A percentile compares a stretch with the other conserved stretches of the same genome.
phyloP scores from a whole-genome alignment of 2,797 vertebrate species.

The Enteromius fasciolatus region DNA sequence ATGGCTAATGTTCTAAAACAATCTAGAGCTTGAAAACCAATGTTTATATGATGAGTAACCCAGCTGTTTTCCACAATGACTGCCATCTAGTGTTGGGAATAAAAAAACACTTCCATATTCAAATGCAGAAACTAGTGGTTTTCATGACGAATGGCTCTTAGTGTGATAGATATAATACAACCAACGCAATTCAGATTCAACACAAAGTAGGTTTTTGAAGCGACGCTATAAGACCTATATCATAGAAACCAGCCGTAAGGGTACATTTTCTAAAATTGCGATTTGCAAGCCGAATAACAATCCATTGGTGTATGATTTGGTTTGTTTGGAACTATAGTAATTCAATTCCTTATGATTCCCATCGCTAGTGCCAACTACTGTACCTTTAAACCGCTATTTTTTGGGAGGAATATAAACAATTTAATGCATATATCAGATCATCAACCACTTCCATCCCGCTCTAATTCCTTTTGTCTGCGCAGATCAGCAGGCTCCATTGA shows the following conservation, averaged over 20 bases:
- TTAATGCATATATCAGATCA: not conserved
- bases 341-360: not conserved
- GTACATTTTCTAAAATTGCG: too few species aligned
- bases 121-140: not conserved
- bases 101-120: not conserved
- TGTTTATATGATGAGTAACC: constrained; percentile 36
- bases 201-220: not conserved
- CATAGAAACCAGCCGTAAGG: too few species aligned
- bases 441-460: constrained; percentile 27
- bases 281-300: too few species aligned
- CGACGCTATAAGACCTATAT: not conserved
- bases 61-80: constrained; percentile 7
- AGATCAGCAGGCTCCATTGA: constrained; percentile 39
- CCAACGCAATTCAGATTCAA: not conserved
- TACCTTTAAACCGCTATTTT: not conserved
- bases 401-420: not conserved
- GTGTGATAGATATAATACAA: too few species aligned
- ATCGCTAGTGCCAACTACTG: not conserved
- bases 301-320: too few species aligned
- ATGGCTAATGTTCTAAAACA: constrained; percentile 41
- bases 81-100: constrained; percentile 3
- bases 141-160: not conserved
- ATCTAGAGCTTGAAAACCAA: constrained; percentile 32
- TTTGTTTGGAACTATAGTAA: not conserved
- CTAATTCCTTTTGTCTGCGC: constrained; percentile 52